Conservation (phyloP, 2,797 vertebrate genomes). For the Tapirus indicus region DNA sequence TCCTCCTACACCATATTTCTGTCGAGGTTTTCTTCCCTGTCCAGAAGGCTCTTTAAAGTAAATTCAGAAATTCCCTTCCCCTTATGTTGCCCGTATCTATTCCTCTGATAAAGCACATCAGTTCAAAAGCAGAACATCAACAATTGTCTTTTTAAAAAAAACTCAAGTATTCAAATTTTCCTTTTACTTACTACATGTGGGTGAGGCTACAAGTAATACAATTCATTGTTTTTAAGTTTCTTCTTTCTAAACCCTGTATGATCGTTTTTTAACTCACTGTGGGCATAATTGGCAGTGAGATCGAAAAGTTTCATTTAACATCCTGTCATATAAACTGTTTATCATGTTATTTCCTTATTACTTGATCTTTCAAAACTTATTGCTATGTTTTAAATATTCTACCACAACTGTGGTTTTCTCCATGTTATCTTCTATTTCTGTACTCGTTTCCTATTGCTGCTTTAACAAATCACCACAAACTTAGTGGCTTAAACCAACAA, state of each 20-base stretch:
- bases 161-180: neutral
- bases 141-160: neutral
- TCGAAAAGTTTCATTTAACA: neutral
- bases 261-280: conserved; percentile 28
- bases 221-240: neutral
- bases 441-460: conserved; percentile 2
- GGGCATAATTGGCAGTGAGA: neutral
- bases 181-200: neutral
- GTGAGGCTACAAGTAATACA: neutral
- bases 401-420: neutral
- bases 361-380: conserved; percentile 23
- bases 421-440: conserved; percentile 40
- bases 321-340: neutral
- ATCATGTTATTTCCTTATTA: neutral
- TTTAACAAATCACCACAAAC: conserved; percentile 28
- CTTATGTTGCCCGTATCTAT: neutral
- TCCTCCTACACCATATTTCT: neutral
- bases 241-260: conserved; percentile 13
- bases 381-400: conserved; percentile 41
- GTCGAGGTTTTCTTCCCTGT: conserved; percentile 27
- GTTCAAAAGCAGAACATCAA: neutral
- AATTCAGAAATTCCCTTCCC: neutral
- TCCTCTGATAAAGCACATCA: neutral
- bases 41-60: conserved; percentile 2
- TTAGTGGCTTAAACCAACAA: neutral